Percentiles rank a stretch among this genome's conserved stretches.
phyloP scores from a whole-genome alignment of 2,797 vertebrate genomes.

The Pogoniulus pusillus region DNA sequence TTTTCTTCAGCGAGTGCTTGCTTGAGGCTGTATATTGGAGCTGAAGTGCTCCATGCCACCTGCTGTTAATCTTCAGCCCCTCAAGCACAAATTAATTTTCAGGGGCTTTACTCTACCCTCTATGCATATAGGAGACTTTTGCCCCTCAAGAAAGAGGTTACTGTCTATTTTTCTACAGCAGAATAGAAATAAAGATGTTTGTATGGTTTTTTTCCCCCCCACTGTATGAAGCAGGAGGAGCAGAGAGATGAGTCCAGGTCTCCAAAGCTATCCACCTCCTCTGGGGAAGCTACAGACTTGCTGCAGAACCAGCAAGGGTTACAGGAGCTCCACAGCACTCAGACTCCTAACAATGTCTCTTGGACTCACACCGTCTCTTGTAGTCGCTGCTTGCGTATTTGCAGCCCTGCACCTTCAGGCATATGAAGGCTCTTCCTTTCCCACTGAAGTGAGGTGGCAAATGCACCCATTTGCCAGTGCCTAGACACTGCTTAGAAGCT shows the following conservation, averaged over 20 bases:
- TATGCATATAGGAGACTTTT: neutral
- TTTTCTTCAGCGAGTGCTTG: neutral
- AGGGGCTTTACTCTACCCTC: neutral
- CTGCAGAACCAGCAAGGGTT: neutral
- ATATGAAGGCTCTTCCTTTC: neutral
- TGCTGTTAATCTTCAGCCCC: neutral
- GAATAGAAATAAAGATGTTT: neutral
- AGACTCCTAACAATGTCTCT: neutral
- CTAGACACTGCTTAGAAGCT: neutral
- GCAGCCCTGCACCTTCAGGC: neutral
- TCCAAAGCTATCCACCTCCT: neutral
- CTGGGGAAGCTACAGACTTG: neutral
- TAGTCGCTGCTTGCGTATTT: neutral
- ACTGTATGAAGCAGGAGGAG: neutral
- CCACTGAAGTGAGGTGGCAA: too few relatives aligned
- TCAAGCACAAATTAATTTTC: neutral
- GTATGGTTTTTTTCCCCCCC: neutral
- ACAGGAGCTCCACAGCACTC: neutral
- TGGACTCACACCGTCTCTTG: neutral
- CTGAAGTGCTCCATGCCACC: neutral
- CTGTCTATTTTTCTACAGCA: neutral
- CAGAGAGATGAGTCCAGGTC: neutral
- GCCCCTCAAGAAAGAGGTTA: neutral
- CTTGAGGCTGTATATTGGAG: rapidly evolving
- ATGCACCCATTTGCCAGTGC: neutral